Evolutionary conservation across 2,888 invertebrate genomes (phyloP).

Genomic region (Junonia oenone): DNA sequence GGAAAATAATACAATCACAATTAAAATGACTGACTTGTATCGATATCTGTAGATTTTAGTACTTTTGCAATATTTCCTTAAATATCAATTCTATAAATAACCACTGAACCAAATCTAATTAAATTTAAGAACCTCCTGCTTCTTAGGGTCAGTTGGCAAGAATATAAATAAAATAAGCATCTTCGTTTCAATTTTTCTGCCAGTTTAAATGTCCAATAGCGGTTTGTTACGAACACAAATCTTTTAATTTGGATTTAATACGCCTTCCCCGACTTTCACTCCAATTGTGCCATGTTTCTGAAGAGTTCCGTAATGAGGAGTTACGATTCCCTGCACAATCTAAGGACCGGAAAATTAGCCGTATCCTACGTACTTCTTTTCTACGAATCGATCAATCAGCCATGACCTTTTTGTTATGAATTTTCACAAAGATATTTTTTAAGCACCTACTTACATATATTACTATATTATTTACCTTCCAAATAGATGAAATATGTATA

Average conservation of each 20-base stretch:
- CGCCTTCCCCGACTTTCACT: slow-evolving; percentile 15
- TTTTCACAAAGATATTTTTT: too few relatives aligned
- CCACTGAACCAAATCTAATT: too few relatives aligned
- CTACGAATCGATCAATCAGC: slow-evolving; percentile 7
- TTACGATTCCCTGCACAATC: slow-evolving; percentile 25
- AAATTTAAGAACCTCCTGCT: too few relatives aligned
- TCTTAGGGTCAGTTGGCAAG: too few relatives aligned
- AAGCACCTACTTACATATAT: too few relatives aligned
- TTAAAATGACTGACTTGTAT: too few relatives aligned
- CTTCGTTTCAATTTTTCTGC: neutral
- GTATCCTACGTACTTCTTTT: slow-evolving; percentile 13
- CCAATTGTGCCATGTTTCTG: slow-evolving; percentile 23
- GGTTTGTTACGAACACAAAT: slow-evolving; percentile 8
- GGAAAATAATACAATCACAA: too few relatives aligned
- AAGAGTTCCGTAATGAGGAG: slow-evolving; percentile 28
- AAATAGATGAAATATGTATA: too few relatives aligned
- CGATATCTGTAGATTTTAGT: too few relatives aligned
- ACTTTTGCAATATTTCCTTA: too few relatives aligned
- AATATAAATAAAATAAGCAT: neutral
- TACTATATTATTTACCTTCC: too few relatives aligned
- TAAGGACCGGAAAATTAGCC: slow-evolving; percentile 31
- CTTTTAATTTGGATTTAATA: slow-evolving; percentile 18
- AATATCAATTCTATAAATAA: too few relatives aligned
- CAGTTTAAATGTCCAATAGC: neutral
- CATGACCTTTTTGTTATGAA: slow-evolving; percentile 10